Conservation (phyloP, 2,888 invertebrate genomes). For the Amphipoea oculea region DNA sequence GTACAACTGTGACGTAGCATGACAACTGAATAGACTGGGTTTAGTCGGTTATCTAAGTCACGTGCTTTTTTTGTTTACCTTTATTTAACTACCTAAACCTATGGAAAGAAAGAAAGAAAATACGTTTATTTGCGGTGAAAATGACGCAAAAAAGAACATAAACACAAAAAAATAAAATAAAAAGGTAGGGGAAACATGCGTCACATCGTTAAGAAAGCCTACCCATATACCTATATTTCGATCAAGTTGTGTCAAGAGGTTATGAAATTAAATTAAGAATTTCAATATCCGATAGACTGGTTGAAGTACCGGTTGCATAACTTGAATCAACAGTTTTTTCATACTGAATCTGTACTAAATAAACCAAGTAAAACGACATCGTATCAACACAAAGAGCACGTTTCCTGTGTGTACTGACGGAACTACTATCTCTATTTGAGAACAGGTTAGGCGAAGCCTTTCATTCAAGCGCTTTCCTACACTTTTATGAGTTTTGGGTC, state of each 20-base stretch:
- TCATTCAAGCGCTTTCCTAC: conserved; percentile 4
- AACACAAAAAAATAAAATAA: too few species aligned
- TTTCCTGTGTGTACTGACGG: background rate
- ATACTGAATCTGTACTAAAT: background rate
- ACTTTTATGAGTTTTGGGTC: background rate
- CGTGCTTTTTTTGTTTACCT: too few species aligned
- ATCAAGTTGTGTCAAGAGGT: background rate
- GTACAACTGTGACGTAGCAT: too few species aligned
- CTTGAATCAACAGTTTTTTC: background rate
- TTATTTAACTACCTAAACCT: too few species aligned
- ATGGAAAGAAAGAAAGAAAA: too few species aligned
- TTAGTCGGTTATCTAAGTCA: too few species aligned
- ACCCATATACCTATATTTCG: background rate
- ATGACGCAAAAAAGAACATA: too few species aligned
- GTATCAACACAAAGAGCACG: background rate
- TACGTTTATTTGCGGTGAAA: too few species aligned
- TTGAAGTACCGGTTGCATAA: background rate
- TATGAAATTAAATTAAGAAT: background rate
- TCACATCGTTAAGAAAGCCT: background rate
- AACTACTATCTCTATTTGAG: background rate
- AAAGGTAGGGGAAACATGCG: too few species aligned
- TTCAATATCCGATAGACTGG: background rate
- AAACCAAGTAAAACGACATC: background rate
- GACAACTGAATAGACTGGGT: too few species aligned
- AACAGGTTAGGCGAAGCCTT: background rate